Conservation (phyloP, 2,888 invertebrate genomes). For the Phortica magna region DNA sequence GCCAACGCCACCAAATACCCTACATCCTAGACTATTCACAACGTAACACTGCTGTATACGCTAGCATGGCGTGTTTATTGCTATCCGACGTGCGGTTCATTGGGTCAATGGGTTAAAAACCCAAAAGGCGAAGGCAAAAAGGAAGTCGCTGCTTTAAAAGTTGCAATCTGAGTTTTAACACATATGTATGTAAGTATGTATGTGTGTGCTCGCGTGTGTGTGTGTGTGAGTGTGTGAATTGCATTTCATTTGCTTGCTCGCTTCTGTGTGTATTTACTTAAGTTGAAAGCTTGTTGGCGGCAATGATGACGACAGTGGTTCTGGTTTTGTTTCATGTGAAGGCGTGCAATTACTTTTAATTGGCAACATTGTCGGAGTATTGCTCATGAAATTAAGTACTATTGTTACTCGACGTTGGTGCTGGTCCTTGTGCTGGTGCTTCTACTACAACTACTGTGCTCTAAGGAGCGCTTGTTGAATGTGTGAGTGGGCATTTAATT, state of each 20-base stretch:
- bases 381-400: conserved; percentile 33
- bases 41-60: background rate
- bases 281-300: background rate
- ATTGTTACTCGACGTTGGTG: conserved; percentile 16
- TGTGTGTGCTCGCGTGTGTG: background rate
- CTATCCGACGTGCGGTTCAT: conserved; percentile 32
- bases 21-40: background rate
- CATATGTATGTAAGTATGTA: background rate
- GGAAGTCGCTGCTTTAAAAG: conserved; percentile 15
- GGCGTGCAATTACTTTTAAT: conserved; percentile 37
- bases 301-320: background rate
- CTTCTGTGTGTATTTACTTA: conserved; percentile 3
- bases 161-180: background rate
- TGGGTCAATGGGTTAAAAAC: conserved; percentile 40
- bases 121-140: conserved; percentile 22
- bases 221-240: background rate
- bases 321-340: conserved; percentile 21
- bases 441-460: background rate
- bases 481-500: conserved; percentile 53
- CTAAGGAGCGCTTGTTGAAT: conserved; percentile 18
- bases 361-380: conserved; percentile 34
- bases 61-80: conserved; percentile 19
- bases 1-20: background rate
- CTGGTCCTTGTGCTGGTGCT: background rate
- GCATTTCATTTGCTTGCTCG: conserved; percentile 17